Evolutionary conservation across 1,140 invertebrate genomes (phyloP).

Genomic region (Episyrphus balteatus): DNA sequence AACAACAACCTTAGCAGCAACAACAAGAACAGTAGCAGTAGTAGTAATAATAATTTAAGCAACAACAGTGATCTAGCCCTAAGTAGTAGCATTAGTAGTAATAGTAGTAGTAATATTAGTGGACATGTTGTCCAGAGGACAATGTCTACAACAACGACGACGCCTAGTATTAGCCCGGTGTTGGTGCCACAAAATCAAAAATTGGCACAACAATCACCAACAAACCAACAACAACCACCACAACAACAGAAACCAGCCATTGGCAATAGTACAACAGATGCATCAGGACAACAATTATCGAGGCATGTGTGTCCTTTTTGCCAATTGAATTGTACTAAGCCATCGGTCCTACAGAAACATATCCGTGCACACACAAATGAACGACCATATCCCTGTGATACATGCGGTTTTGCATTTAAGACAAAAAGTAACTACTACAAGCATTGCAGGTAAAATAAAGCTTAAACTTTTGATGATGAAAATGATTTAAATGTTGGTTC

Average conservation of each 20-base stretch:
- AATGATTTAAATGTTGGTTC: neutral
- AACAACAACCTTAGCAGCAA: conserved; percentile 37
- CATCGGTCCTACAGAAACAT: conserved; percentile 89
- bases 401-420: conserved; percentile 87
- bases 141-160: conserved; percentile 4
- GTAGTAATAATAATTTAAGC: conserved; percentile 24
- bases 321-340: conserved; percentile 78
- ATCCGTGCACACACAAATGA: conserved; percentile 88
- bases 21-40: conserved; percentile 38
- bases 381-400: conserved; percentile 76
- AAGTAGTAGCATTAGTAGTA: conserved; percentile 35
- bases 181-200: neutral
- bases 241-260: conserved; percentile 13
- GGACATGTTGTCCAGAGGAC: conserved; percentile 7
- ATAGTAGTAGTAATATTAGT: conserved; percentile 18
- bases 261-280: neutral
- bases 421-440: conserved; percentile 91
- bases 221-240: conserved; percentile 3
- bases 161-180: neutral
- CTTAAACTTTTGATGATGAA: neutral
- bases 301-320: conserved; percentile 79
- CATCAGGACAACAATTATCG: conserved; percentile 22
- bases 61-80: neutral
- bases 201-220: conserved; percentile 13
- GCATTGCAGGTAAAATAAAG: conserved; percentile 50